Percentiles rank a stretch among this genome's conserved stretches.
These are phyloP conservation scores for Ammospiza caudacuta DNA, from an alignment of 2,113 vertebrate genomes.

Conservation along the genomic window DNA sequence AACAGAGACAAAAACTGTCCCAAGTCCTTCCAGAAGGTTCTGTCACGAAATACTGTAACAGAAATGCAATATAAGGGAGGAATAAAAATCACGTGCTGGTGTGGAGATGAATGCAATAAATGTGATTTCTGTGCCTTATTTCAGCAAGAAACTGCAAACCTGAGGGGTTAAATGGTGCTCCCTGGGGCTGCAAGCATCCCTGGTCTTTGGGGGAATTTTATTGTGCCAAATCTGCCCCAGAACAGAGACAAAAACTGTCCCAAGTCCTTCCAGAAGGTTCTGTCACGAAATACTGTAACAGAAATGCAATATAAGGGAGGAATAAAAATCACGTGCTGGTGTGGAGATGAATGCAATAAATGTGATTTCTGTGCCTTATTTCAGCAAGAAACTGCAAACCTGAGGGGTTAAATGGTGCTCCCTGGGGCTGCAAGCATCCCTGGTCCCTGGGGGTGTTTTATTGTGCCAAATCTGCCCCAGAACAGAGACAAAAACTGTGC, in stretches of 20 bases:
- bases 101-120: constrained; percentile 34
- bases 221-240: background rate
- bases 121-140: background rate
- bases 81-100: constrained; percentile 43
- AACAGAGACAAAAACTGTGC: too few relatives aligned
- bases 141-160: accelerated
- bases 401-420: background rate
- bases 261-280: background rate
- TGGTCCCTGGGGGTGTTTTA: too few relatives aligned
- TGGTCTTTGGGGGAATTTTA: too few relatives aligned
- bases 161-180: background rate
- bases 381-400: accelerated
- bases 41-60: background rate
- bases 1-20: background rate
- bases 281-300: background rate
- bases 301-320: background rate
- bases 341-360: constrained; percentile 35
- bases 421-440: too few relatives aligned
- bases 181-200: too few relatives aligned
- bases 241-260: background rate
- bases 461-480: background rate
- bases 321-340: constrained; percentile 42
- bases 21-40: background rate
- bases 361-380: background rate
- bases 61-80: background rate